phyloP scores from a whole-genome alignment of 2,113 vertebrate genomes.

The Pteropus alecto region DNA sequence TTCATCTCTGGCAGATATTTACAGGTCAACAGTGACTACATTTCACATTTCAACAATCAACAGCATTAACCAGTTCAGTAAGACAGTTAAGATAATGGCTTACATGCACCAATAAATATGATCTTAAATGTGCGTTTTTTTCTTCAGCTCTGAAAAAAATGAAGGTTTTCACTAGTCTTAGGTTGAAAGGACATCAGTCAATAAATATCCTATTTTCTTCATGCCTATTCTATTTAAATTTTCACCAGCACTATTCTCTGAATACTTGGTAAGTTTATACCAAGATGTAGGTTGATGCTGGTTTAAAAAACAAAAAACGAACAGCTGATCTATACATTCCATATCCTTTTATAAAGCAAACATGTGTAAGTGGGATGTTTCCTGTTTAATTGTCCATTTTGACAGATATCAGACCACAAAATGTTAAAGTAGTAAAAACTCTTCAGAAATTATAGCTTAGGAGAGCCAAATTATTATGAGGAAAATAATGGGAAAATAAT shows the following conservation, averaged over 20 bases:
- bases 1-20: constrained; percentile 90
- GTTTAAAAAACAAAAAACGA: neutral
- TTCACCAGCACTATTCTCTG: constrained; percentile 67
- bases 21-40: constrained; percentile 93
- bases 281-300: constrained; percentile 53
- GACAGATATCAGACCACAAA: constrained; percentile 72
- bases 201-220: constrained; percentile 63
- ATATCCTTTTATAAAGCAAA: constrained; percentile 35
- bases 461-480: constrained; percentile 75
- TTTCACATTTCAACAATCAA: constrained; percentile 91
- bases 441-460: constrained; percentile 72
- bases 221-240: constrained; percentile 67
- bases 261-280: constrained; percentile 26
- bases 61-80: constrained; percentile 87
- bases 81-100: constrained; percentile 89
- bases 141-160: constrained; percentile 76
- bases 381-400: constrained; percentile 65
- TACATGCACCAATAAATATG: constrained; percentile 89
- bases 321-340: constrained; percentile 25
- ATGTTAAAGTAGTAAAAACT: constrained; percentile 76
- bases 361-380: constrained; percentile 1
- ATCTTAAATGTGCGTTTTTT: constrained; percentile 78
- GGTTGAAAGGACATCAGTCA: constrained; percentile 72
- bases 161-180: constrained; percentile 76
- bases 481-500: constrained; percentile 77